phyloP scores from a whole-genome alignment of 2,113 vertebrate species.

The Bostrychus sinensis region DNA sequence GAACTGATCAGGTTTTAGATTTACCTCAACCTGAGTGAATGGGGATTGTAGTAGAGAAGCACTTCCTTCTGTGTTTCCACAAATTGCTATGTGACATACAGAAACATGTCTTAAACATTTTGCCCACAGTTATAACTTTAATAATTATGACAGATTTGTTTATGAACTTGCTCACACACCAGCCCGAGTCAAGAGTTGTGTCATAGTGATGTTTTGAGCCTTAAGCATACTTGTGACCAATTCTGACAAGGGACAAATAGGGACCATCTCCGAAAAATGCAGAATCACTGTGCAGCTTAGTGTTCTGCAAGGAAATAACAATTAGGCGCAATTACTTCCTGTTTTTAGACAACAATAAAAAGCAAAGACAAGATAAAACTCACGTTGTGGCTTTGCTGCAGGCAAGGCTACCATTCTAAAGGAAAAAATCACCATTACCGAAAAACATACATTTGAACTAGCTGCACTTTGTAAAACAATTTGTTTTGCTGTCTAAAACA shows the following conservation, averaged over 20 bases:
- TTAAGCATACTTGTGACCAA: constrained; percentile 30
- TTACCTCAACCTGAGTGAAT: neutral
- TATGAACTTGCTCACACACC: constrained; percentile 45
- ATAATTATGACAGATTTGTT: neutral
- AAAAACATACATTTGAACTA: no score
- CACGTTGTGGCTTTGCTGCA: constrained; percentile 38
- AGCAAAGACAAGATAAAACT: constrained; percentile 20
- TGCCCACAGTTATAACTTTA: neutral
- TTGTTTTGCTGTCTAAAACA: neutral
- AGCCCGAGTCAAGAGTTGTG: constrained; percentile 44
- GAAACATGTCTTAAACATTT: constrained; percentile 8
- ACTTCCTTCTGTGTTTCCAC: constrained; percentile 28
- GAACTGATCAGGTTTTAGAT: constrained; percentile 23
- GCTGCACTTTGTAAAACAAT: no score
- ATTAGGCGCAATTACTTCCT: neutral
- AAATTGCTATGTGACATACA: constrained; percentile 58
- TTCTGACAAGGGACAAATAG: constrained; percentile 43
- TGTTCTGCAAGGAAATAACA: constrained; percentile 13
- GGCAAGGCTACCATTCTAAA: constrained; percentile 22
- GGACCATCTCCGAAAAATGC: constrained; percentile 12
- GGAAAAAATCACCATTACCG: constrained; percentile 12
- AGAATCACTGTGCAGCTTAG: constrained; percentile 54
- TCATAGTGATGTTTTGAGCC: neutral
- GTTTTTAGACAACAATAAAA: neutral
- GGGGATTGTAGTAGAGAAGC: neutral